Conservation (phyloP, 2,113 vertebrate species). For the Campylorhamphus procurvoides region DNA sequence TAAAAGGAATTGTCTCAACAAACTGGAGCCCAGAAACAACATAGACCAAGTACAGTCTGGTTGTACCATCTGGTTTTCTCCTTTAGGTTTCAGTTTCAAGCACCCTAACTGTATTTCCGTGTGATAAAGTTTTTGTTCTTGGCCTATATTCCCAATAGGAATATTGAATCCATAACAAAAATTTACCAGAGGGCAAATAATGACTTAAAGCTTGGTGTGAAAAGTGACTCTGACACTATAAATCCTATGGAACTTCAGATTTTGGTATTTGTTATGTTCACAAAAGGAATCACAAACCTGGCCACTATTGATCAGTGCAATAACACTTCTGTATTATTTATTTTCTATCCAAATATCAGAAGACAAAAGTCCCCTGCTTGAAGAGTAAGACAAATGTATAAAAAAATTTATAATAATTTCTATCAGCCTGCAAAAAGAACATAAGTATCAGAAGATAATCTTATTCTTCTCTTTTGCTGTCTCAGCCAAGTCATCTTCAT, state of each 20-base stretch:
- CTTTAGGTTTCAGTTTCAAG: not conserved
- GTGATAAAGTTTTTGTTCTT: not conserved
- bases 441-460: not conserved
- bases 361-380: not conserved
- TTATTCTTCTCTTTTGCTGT: not conserved
- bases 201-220: not conserved
- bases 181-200: not conserved
- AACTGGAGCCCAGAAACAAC: not conserved
- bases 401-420: not conserved
- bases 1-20: not conserved
- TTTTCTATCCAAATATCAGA: not conserved
- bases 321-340: not conserved
- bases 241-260: not conserved
- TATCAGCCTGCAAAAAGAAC: not conserved
- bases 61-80: not conserved
- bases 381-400: not conserved
- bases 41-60: not conserved
- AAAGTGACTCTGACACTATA: not conserved
- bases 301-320: not conserved
- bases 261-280: not conserved
- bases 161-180: not conserved
- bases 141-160: not conserved
- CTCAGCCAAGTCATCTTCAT: not conserved
- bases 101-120: not conserved
- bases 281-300: not conserved